Conservation (phyloP, 2,888 invertebrate genomes). For the Scaptomyza cyrtandrae region DNA sequence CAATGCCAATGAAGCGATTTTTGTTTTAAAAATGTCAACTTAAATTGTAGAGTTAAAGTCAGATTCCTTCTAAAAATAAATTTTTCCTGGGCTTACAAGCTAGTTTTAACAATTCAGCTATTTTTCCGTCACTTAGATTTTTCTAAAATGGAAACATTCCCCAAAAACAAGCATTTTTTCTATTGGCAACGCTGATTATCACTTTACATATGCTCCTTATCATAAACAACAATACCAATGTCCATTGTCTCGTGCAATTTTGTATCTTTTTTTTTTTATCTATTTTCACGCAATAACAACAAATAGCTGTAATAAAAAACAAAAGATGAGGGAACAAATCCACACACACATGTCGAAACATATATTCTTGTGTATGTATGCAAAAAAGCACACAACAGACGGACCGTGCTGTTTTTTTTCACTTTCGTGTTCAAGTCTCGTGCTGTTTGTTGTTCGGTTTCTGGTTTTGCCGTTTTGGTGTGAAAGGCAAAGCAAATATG, state of each 20-base stretch:
- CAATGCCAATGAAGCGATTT: neutral
- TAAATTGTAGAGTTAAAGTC: neutral
- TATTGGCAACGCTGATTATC: constrained; percentile 25
- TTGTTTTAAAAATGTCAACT: no score
- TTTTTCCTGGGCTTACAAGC: neutral
- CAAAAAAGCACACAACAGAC: constrained; percentile 20
- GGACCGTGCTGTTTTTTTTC: constrained; percentile 57
- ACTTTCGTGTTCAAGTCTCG: constrained; percentile 75
- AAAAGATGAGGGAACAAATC: constrained; percentile 45
- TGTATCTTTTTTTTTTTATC: constrained; percentile 66
- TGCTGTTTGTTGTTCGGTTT: constrained; percentile 63
- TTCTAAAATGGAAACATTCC: neutral
- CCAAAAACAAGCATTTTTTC: neutral
- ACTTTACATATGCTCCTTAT: constrained; percentile 23
- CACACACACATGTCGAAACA: constrained; percentile 29
- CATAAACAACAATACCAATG: constrained; percentile 13
- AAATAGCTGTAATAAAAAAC: constrained; percentile 49
- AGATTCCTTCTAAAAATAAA: neutral
- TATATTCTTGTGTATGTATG: constrained; percentile 25
- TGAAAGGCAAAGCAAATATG: constrained; percentile 59
- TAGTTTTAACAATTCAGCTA: neutral
- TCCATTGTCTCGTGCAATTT: constrained; percentile 61
- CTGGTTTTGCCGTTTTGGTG: constrained; percentile 56
- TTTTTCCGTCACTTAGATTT: neutral
- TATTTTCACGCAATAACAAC: constrained; percentile 65